These are phyloP conservation scores for Forbesichthys papilliferus DNA, from an alignment of 2,113 vertebrate genomes.

Conservation along the genomic window DNA sequence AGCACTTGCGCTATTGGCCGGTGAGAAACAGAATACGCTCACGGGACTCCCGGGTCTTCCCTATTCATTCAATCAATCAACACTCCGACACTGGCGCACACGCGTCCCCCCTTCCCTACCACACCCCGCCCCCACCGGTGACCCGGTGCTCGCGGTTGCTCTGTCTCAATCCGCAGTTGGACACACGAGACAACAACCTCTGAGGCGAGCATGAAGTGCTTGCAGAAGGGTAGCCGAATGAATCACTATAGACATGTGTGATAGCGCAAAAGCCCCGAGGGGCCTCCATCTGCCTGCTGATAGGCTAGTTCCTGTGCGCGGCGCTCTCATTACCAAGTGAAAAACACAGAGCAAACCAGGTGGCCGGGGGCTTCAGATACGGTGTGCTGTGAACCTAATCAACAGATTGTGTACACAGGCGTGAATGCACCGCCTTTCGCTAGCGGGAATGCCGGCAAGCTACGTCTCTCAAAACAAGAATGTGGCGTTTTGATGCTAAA, in stretches of 20 bases:
- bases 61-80: slow-evolving; percentile 54
- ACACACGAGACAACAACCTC: slow-evolving; percentile 7
- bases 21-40: slow-evolving; percentile 13
- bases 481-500: not conserved
- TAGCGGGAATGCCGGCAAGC: slow-evolving; percentile 21
- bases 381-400: slow-evolving; percentile 46
- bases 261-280: slow-evolving; percentile 40
- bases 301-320: slow-evolving; percentile 38
- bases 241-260: slow-evolving; percentile 56
- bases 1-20: slow-evolving; percentile 29
- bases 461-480: slow-evolving; percentile 10
- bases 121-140: too few relatives aligned
- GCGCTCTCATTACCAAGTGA: slow-evolving; percentile 52
- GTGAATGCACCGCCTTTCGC: slow-evolving; percentile 14
- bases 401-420: slow-evolving; percentile 36
- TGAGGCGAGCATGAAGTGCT: slow-evolving; percentile 39
- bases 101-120: not conserved
- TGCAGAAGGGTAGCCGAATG: slow-evolving; percentile 54
- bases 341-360: slow-evolving; percentile 51
- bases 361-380: slow-evolving; percentile 42
- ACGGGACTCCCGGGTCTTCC: slow-evolving; percentile 44
- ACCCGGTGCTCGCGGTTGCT: slow-evolving; percentile 54
- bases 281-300: slow-evolving; percentile 36
- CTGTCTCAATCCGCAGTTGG: slow-evolving; percentile 18
- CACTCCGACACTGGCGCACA: slow-evolving; percentile 30